A percentile compares a stretch with the other conserved stretches of the same genome.
These are phyloP conservation scores for Pseudorhiza aurosa DNA, from an alignment of 30 jellyfish, hydroid and myxozoan genomes.

Conservation along the genomic window DNA sequence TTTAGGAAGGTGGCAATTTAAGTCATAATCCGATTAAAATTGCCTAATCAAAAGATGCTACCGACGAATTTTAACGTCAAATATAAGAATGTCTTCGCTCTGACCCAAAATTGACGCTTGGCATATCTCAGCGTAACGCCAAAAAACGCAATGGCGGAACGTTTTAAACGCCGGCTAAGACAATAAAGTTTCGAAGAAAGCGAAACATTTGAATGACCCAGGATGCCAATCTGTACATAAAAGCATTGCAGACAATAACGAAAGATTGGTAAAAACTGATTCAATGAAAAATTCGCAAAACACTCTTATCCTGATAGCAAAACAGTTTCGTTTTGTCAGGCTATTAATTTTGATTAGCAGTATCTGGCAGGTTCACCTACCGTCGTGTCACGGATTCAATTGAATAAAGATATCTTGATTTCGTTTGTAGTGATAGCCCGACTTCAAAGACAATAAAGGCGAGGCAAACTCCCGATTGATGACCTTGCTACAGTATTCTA, in stretches of 20 bases:
- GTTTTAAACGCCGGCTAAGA: background rate
- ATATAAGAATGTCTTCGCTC: background rate
- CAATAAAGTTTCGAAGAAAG: no score
- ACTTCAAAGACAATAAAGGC: constrained; percentile 11
- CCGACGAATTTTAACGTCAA: background rate
- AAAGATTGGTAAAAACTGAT: no score
- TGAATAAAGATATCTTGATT: constrained; percentile 7
- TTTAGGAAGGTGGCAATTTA: background rate
- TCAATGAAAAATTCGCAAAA: no score
- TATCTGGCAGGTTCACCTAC: background rate
- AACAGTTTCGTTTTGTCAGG: constrained; percentile 6
- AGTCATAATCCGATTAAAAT: background rate
- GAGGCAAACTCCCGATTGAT: background rate
- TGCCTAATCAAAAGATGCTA: background rate
- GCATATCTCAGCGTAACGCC: background rate
- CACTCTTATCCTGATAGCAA: background rate
- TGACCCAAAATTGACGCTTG: background rate
- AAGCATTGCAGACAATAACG: no score
- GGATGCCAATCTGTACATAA: no score
- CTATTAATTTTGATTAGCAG: background rate
- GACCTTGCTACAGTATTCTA: constrained; percentile 6
- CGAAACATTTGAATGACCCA: no score
- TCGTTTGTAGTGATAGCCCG: constrained; percentile 13
- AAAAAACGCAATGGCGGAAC: constrained; percentile 3
- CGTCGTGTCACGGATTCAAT: background rate